A percentile compares a stretch with the other conserved stretches of the same genome.
These are phyloP conservation scores for Epinotia brunnichana DNA, from an alignment of 2,888 invertebrate genomes.

Conservation along the genomic window DNA sequence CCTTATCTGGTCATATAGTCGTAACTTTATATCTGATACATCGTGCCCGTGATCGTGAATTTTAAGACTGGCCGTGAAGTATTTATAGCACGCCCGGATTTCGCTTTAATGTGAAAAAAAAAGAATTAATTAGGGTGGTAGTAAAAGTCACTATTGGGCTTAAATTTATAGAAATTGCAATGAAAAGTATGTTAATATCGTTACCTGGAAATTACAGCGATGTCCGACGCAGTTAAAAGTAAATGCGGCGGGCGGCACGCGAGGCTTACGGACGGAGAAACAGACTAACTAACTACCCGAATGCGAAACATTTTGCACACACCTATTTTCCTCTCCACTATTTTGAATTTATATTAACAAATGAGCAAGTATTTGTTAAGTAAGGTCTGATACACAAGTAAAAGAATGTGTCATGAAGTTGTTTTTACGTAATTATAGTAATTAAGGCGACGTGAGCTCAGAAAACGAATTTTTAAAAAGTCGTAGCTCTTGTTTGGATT, in stretches of 20 bases:
- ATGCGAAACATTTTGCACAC: slow-evolving; percentile 24
- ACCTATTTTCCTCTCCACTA: not conserved
- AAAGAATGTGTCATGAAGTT: too few species aligned
- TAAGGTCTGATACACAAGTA: too few species aligned
- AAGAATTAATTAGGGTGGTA: slow-evolving; percentile 33
- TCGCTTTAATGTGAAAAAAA: slow-evolving; percentile 33
- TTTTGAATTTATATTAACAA: slow-evolving; percentile 13
- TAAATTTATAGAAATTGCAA: slow-evolving; percentile 46
- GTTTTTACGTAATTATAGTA: too few species aligned
- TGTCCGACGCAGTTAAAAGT: slow-evolving; percentile 47
- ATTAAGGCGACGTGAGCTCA: too few species aligned
- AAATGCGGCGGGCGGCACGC: slow-evolving; percentile 46
- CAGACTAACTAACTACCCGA: slow-evolving; percentile 25
- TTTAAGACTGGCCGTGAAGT: slow-evolving; percentile 30
- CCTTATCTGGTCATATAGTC: slow-evolving; percentile 17
- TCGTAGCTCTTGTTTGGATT: too few species aligned
- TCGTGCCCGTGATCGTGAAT: slow-evolving; percentile 35
- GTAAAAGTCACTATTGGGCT: slow-evolving; percentile 42
- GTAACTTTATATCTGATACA: slow-evolving; percentile 26
- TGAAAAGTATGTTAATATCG: slow-evolving; percentile 55
- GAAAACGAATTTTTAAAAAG: too few species aligned
- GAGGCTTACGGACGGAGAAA: slow-evolving; percentile 31
- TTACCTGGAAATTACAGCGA: slow-evolving; percentile 57
- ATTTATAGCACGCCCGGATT: slow-evolving; percentile 34
- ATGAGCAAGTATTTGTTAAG: too few species aligned